phyloP scores from a whole-genome alignment of 1,140 invertebrate species.

The Samia ricini region DNA sequence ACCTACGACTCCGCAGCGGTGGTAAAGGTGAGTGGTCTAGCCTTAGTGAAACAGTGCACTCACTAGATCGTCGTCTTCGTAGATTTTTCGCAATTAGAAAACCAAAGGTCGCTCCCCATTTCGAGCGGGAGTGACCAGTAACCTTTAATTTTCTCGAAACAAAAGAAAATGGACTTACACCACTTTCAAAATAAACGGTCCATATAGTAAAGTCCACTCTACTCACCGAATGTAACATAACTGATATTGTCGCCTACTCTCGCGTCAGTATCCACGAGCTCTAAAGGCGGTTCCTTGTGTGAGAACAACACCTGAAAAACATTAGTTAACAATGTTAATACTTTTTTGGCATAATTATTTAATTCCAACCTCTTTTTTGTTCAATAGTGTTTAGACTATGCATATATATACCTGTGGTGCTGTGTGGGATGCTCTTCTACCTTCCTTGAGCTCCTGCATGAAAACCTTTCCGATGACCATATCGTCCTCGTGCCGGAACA shows the following conservation, averaged over 20 bases:
- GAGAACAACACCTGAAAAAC: slow-evolving; percentile 88
- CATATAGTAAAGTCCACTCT: too few species aligned
- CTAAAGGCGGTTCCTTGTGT: slow-evolving; percentile 96
- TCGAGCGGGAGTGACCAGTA: too few species aligned
- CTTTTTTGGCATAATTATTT: not conserved
- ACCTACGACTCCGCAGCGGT: too few species aligned
- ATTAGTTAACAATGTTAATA: slow-evolving; percentile 1
- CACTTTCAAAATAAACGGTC: too few species aligned
- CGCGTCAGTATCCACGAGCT: slow-evolving; percentile 96
- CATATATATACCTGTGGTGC: slow-evolving; percentile 83
- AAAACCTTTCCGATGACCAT: slow-evolving; percentile 99
- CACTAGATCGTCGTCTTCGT: too few species aligned
- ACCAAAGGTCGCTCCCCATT: too few species aligned
- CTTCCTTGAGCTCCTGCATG: slow-evolving; percentile 99
- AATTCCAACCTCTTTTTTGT: not conserved
- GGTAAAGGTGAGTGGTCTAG: too few species aligned
- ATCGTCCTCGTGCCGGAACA: slow-evolving; percentile 99
- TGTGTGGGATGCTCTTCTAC: slow-evolving; percentile 96
- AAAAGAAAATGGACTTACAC: too few species aligned
- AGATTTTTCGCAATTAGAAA: too few species aligned
- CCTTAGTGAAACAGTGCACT: too few species aligned
- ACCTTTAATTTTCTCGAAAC: too few species aligned
- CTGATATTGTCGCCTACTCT: slow-evolving; percentile 98
- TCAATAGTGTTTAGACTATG: not conserved
- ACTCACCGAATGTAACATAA: slow-evolving; percentile 98